Evolutionary conservation across 2,113 vertebrate species (phyloP), one percentile per base, ranked within the genome.

Genomic region (Mobula birostris): DNA sequence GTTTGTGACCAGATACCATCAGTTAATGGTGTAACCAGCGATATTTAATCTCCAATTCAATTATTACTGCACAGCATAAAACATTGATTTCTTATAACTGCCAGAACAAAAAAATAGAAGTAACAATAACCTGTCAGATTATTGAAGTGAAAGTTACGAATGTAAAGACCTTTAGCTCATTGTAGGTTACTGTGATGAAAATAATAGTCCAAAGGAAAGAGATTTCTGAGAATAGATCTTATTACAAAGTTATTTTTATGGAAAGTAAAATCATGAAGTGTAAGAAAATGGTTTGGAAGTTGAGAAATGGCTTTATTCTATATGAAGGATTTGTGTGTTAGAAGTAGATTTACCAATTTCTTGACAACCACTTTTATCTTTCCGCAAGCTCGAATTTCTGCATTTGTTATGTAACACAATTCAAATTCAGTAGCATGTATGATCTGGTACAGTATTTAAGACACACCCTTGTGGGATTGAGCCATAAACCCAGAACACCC

Each of bases 241-340:
- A 85, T 56, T 61, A 58, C 48, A 82, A 19, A 48, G 80, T 87
- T 87, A 88, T 63, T 63, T 88, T n/a, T 63, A 88, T 85, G 58
- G 83, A 63, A 61, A 0, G 27, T 12, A 88, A 70, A 87, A 87
- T 87, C 27, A 87, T 61, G 7, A 87, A 87, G 27, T 9, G 58
- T 4, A 24, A 61, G 27, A 87, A 88, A 88, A 88, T 88, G 58
- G 56, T 88, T 58, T 1, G 58, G 48, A 21, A 48, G 3, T 48
- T 48, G 48, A 48, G 48, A 48, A 56, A 58, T 56, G 40, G 48
- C 7, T 40, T 85, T 56, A 83, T 24, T 19, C n/a, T 32, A 36
- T 7, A 8, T 5, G 32, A 40, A 17, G 36, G 40, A 24, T 21
- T 85, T 24, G 48, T 27, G 48, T 4, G 17, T 24, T 88, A 24